phyloP scores from a whole-genome alignment of 2,888 invertebrate genomes.

The Theodoxus fluviatilis region DNA sequence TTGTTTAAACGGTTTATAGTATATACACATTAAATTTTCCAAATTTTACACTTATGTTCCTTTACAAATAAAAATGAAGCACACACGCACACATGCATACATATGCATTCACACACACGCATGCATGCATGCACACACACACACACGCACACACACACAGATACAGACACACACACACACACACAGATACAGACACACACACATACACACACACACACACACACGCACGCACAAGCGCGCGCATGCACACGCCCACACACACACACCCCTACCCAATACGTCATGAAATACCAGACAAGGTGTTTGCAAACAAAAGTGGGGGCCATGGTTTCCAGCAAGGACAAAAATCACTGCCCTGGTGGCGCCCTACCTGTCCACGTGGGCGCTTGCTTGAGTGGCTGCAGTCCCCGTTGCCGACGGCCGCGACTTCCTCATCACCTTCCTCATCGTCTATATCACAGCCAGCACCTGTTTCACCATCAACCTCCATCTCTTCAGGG shows the following conservation, averaged over 20 bases:
- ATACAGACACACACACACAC: neutral
- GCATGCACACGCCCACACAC: neutral
- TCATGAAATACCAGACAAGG: no score
- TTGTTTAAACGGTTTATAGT: no score
- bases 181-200: conserved; percentile 14
- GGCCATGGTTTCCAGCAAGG: neutral
- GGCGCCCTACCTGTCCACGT: no score
- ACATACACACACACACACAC: neutral
- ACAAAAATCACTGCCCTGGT: neutral
- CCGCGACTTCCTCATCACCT: neutral
- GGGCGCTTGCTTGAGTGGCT: neutral
- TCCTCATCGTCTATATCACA: neutral
- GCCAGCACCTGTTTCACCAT: neutral
- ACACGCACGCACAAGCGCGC: neutral
- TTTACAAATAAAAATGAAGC: no score
- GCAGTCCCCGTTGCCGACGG: neutral
- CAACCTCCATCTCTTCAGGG: no score
- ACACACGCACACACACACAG: conserved; percentile 6
- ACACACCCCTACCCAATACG: neutral
- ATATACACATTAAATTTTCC: no score
- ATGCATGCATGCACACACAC: neutral
- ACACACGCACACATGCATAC: no score
- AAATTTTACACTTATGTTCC: no score
- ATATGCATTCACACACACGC: neutral
- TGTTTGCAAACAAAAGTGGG: neutral